Evolutionary conservation across 2,888 invertebrate genomes (phyloP).

Genomic region (Rhopalosiphum nymphaeae): DNA sequence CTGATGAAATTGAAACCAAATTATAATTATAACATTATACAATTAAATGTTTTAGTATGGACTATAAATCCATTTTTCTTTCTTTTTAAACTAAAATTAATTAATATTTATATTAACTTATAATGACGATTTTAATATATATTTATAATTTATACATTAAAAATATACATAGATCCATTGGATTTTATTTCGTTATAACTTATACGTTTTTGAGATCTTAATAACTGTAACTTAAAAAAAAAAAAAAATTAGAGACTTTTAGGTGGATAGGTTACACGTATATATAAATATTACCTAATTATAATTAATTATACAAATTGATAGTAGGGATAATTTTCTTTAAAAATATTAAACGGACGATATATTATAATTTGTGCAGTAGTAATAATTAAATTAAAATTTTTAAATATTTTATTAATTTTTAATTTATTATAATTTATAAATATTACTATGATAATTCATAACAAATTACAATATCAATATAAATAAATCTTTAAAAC

Average conservation of each 20-base stretch:
- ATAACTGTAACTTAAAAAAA: no score
- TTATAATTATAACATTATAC: not conserved
- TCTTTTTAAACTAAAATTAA: not conserved
- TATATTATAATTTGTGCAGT: not conserved
- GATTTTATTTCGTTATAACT: not conserved
- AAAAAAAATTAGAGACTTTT: not conserved
- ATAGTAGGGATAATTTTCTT: not conserved
- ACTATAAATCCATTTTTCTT: not conserved
- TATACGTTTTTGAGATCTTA: not conserved
- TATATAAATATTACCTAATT: not conserved
- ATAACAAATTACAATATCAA: not conserved
- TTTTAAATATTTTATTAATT: not conserved
- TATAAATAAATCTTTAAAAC: not conserved
- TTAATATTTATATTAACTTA: not conserved
- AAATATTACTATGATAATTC: not conserved
- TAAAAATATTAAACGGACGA: not conserved
- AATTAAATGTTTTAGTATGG: not conserved
- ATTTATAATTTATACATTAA: not conserved
- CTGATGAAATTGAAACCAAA: not conserved
- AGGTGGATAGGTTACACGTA: not conserved
- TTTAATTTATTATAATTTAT: not conserved
- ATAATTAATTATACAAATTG: not conserved
- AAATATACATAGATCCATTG: not conserved
- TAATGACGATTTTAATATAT: not conserved
- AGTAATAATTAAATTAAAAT: not conserved